phyloP scores from a whole-genome alignment of 2,888 invertebrate species.

The Bhutanitis thaidina region DNA sequence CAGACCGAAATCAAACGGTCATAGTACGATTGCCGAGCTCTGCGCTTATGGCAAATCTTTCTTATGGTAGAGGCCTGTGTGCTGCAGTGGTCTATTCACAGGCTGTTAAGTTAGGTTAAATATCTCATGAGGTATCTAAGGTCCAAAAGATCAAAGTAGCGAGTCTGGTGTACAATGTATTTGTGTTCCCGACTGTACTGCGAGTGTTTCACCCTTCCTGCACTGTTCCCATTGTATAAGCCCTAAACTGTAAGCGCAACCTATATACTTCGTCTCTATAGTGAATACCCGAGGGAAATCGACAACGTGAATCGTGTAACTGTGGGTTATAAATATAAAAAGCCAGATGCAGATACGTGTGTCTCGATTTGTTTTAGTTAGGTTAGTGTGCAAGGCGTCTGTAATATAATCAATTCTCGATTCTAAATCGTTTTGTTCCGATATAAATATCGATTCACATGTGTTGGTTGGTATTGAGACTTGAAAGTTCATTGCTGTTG shows the following conservation, averaged over 20 bases:
- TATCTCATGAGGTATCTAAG: no score
- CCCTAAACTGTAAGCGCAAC: neutral
- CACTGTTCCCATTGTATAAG: neutral
- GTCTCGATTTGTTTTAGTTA: conserved; percentile 19
- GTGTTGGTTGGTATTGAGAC: neutral
- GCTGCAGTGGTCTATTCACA: no score
- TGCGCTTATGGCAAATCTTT: no score
- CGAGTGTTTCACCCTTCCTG: neutral
- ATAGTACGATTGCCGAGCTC: no score
- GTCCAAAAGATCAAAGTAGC: no score
- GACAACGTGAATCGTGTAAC: conserved; percentile 14
- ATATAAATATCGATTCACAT: conserved; percentile 7
- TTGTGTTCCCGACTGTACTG: no score
- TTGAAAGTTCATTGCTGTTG: no score
- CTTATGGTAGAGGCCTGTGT: no score
- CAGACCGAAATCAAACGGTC: no score
- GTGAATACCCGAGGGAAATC: conserved; percentile 17
- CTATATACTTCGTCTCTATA: neutral
- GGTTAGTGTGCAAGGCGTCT: conserved; percentile 1
- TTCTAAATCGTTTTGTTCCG: conserved; percentile 11
- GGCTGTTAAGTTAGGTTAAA: no score
- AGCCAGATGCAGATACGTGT: conserved; percentile 15
- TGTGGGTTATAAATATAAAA: conserved; percentile 19
- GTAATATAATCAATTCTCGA: conserved; percentile 6
- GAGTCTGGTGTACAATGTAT: no score